Evolutionary conservation across 2,797 vertebrate species (phyloP), one percentile per base, ranked within the genome.

Genomic region (Capromys pilorides): DNA sequence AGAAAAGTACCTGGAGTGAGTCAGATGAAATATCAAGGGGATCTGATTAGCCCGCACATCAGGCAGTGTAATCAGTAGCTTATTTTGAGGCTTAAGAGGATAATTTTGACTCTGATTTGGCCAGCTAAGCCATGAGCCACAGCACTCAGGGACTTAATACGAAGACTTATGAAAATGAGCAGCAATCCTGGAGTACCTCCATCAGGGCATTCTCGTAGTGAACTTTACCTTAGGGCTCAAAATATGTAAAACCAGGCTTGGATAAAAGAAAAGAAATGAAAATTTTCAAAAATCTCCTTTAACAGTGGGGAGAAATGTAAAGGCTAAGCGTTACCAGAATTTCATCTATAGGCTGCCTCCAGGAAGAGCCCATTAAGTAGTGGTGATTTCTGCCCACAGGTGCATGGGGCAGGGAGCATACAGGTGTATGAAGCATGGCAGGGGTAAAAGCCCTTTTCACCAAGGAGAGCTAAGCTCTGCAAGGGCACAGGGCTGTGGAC

Each of bases 211-310:
- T 57, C 81, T 80, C 90, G 86, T 1, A 59, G 18, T 19, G 26
- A 78, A 69, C 88, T 18, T 89, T 36, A 16, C 49, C 36, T 77
- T 61, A 69, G 22, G 36, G 61, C 28, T 88, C 69, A 8, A 86
- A 83, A 79, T 54, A 80, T 5, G 2, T 78, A 75, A 79, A 62
- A 28, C 54, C 14, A 64, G 59, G 22, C 45, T 93, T 64, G 64
- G 73, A 83, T 83, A 86, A 85, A 84, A 64, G 78, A 78, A 84
- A 66, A 90, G 39, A 93, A 90, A 77, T 4, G 62, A 88, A 83
- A 54, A 49, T 0, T 39, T 64, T 67, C 18, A 16, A 80, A 78
- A 77, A 86, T 69, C 33, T 61, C 69, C 49, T 81, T 90, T 88
- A 79, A 33, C 49, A 31, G 6, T 39, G 8, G 24, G 71, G 69